Conservation (phyloP, 2,797 vertebrate genomes). For the Dendrocincla fuliginosa region DNA sequence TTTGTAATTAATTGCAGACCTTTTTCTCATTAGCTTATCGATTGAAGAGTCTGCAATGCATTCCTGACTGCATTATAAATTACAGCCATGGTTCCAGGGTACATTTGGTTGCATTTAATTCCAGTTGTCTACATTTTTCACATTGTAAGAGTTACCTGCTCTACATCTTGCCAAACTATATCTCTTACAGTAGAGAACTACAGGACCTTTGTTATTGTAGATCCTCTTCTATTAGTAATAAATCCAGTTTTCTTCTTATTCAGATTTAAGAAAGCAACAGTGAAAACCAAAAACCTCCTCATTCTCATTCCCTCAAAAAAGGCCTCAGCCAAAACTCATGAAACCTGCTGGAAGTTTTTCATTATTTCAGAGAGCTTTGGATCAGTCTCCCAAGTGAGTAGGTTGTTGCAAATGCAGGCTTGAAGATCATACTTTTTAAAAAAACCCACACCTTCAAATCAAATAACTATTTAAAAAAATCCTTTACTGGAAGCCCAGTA, state of each 20-base stretch:
- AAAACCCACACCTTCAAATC: neutral
- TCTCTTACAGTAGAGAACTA: neutral
- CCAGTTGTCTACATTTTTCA: constrained; percentile 28
- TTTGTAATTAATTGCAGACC: constrained; percentile 62
- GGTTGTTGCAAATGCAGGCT: neutral
- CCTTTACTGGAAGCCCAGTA: neutral
- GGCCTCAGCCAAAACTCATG: neutral
- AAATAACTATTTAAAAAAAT: neutral
- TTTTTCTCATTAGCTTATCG: constrained; percentile 49
- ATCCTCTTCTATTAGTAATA: neutral
- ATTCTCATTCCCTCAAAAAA: neutral
- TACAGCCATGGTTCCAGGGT: neutral
- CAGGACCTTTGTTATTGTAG: neutral
- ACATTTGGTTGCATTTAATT: constrained; percentile 50
- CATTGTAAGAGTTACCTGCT: constrained; percentile 34
- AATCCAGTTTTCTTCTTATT: constrained; percentile 23
- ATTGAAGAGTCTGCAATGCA: constrained; percentile 19
- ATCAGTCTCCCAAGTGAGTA: neutral
- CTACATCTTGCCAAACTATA: neutral
- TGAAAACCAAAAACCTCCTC: neutral
- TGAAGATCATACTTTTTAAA: neutral
- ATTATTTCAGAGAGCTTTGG: neutral
- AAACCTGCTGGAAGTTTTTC: constrained; percentile 20
- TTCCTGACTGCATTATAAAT: constrained; percentile 47
- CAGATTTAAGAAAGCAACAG: neutral